Evolutionary conservation across 2,797 vertebrate genomes (phyloP), one percentile per base, ranked within the genome.

Genomic region (Apodemus agrarius): DNA sequence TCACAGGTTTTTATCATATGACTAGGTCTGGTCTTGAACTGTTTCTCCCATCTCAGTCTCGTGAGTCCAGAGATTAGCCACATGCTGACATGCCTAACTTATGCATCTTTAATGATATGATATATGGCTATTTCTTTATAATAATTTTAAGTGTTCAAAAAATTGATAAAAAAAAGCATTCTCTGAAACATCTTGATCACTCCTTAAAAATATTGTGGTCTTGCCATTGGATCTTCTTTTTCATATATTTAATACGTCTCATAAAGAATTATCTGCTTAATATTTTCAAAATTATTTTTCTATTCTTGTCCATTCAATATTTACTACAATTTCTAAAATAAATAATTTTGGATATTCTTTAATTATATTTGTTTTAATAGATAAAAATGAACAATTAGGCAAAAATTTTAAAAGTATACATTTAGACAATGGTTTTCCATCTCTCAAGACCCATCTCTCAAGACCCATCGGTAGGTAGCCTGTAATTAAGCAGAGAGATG

Each of bases 311-410:
- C 6, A 29, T 31, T 87, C 49, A 29, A 43, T 63, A 59, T 69
- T 84, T 43, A 52, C 4, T 3, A 69, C 52, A 46, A 80, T 29
- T 24, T 37, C 67, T 13, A n/a, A 75, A 76, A 43, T 72, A 83
- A 83, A 89, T 52, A n/a, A 19, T 12, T 69, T 8, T 67, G 31
- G 67, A 1, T 49, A 43, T 49, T 65, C 4, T 65, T 85, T 67
- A 84, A 46, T 72, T 40, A 72, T 34, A 92, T 59, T 89, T 89
- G n/a, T 82, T 90, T 89, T 78, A 85, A 86, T 76, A 46, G 37
- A 12, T 72, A 16, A n/a, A n/a, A 74, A 65, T 3, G 49, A 93
- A 89, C 12, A 89, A n/a, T 37, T 26, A 43, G 65, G 72, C 26
- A 92, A 29, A 85, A 21, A 46, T 78, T 92, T 37, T 46, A 7